These are phyloP conservation scores for Onychostoma macrolepis DNA, from an alignment of 2,113 vertebrate genomes.

Conservation along the genomic window DNA sequence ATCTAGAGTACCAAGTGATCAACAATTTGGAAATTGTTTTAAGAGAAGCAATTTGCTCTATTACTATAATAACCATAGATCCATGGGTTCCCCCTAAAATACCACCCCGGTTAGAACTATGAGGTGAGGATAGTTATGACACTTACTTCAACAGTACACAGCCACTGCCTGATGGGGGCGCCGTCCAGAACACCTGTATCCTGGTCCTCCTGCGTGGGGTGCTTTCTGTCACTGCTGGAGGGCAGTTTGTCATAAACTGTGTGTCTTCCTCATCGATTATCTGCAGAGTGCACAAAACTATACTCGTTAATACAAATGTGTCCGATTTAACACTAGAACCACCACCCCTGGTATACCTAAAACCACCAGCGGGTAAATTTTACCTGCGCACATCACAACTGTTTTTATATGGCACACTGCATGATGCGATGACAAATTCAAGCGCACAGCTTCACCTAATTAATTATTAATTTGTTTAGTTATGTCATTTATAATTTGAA, in stretches of 20 bases:
- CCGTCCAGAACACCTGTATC: conserved; percentile 96
- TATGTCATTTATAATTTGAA: too few relatives aligned
- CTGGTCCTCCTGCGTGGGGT: conserved; percentile 90
- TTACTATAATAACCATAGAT: neutral
- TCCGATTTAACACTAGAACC: neutral
- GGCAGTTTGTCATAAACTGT: conserved; percentile 97
- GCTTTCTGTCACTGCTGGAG: conserved; percentile 93
- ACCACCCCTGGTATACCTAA: too few relatives aligned
- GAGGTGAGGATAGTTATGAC: neutral
- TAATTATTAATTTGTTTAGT: too few relatives aligned
- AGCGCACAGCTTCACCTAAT: too few relatives aligned
- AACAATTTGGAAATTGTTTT: neutral
- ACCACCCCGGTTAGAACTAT: neutral
- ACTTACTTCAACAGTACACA: conserved; percentile 94
- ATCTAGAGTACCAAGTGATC: neutral
- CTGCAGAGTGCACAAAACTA: conserved; percentile 68
- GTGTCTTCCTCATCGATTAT: conserved; percentile 98
- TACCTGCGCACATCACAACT: too few relatives aligned
- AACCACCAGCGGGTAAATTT: too few relatives aligned
- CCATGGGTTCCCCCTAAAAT: neutral
- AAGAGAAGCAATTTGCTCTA: neutral
- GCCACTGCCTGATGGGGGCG: conserved; percentile 86
- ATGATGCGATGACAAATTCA: too few relatives aligned
- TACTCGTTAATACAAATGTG: neutral
- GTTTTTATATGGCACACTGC: too few relatives aligned